Conservation (phyloP, 2,888 invertebrate genomes). For the Caenorhabditis sp. region DNA sequence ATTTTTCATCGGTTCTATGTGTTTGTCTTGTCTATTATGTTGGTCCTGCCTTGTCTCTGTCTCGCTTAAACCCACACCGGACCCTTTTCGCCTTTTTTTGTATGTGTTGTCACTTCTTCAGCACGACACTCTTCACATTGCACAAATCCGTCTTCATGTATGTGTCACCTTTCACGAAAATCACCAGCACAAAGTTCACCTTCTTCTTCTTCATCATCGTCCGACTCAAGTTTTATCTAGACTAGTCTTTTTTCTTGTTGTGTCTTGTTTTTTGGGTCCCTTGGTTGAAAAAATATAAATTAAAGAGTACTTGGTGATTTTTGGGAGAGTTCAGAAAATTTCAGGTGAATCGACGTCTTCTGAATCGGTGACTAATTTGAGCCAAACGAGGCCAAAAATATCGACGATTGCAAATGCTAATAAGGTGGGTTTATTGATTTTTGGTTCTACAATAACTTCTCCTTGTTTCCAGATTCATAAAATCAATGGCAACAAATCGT, state of each 20-base stretch:
- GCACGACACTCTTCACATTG: background rate
- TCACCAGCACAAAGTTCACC: background rate
- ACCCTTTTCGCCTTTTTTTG: background rate
- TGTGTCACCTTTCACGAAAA: background rate
- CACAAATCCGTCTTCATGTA: background rate
- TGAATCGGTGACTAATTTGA: background rate
- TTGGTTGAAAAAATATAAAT: too few species aligned
- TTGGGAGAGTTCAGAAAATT: too few species aligned
- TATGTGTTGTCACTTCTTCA: conserved; percentile 2
- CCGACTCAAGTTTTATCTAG: background rate
- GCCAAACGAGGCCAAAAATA: background rate
- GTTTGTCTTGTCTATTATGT: background rate
- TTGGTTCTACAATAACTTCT: too few species aligned
- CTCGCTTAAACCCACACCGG: too few species aligned
- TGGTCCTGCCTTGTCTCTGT: background rate
- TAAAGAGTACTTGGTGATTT: too few species aligned
- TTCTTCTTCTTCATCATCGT: background rate
- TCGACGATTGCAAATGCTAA: background rate
- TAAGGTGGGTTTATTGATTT: background rate
- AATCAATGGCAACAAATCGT: background rate
- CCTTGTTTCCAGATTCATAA: background rate
- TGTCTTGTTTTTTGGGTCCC: too few species aligned
- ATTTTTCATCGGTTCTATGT: too few species aligned
- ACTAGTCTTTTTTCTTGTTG: background rate
- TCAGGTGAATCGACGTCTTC: conserved; percentile 2